A percentile compares a stretch with the other conserved stretches of the same genome.
Conservation (phyloP, 2,797 vertebrate genomes). For the Pitangus sulphuratus region DNA sequence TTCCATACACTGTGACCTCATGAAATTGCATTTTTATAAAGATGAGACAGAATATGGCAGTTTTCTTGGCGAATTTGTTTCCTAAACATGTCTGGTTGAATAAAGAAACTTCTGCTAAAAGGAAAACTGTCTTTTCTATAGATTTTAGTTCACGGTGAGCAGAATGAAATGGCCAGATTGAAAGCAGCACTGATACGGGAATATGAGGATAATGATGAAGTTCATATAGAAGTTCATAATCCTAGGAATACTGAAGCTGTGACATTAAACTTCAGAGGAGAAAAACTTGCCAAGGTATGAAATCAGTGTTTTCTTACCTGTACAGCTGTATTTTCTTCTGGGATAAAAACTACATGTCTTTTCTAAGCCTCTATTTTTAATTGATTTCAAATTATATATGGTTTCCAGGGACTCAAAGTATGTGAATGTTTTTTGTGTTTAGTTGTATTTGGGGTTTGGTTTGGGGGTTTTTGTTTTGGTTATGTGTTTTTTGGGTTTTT, state of each 20-base stretch:
- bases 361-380: not conserved
- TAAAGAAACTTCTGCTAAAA: not conserved
- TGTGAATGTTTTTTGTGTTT: not conserved
- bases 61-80: not conserved
- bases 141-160: constrained; percentile 96
- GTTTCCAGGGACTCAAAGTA: not conserved
- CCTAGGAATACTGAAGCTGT: constrained; percentile 94
- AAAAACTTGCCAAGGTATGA: constrained; percentile 94
- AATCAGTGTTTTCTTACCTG: not conserved
- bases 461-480: not conserved
- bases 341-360: not conserved
- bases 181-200: constrained; percentile 94
- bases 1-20: not conserved
- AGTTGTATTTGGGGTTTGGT: not conserved
- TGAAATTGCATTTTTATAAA: not conserved
- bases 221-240: constrained; percentile 96
- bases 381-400: not conserved
- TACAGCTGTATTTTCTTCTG: not conserved
- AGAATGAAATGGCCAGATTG: constrained; percentile 96
- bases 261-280: constrained; percentile 93
- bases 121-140: constrained; percentile 19
- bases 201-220: constrained; percentile 97
- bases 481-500: not conserved
- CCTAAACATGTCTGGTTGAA: not conserved
- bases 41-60: not conserved